phyloP scores from a whole-genome alignment of 2,888 invertebrate species.

The Agrochola lychnidis region DNA sequence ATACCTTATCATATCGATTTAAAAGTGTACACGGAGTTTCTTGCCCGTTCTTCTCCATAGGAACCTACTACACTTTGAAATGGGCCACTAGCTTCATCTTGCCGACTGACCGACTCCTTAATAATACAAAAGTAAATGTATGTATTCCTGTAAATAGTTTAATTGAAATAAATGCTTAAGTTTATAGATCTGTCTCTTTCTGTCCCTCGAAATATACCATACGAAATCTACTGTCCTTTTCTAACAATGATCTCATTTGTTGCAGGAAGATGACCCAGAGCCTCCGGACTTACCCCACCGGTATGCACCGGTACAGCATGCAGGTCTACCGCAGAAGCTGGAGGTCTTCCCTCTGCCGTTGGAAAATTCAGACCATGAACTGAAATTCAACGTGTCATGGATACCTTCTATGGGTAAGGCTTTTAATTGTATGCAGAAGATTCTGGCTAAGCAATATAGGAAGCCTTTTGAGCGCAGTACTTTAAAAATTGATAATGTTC shows the following conservation, averaged over 20 bases:
- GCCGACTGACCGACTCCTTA: too few relatives aligned
- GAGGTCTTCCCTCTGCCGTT: slow-evolving; percentile 76
- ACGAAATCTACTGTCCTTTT: background rate
- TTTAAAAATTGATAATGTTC: background rate
- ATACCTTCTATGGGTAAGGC: slow-evolving; percentile 75
- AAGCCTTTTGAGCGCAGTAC: background rate
- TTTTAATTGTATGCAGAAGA: background rate
- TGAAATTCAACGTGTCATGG: slow-evolving; percentile 86
- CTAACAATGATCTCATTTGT: slow-evolving; percentile 50
- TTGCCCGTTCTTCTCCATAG: too few relatives aligned
- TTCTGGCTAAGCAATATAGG: background rate
- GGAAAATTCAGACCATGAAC: slow-evolving; percentile 79
- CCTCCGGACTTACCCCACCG: slow-evolving; percentile 65
- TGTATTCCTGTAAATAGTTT: too few relatives aligned
- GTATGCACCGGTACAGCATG: slow-evolving; percentile 66
- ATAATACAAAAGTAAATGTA: too few relatives aligned
- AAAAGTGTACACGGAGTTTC: too few relatives aligned
- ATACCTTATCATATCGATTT: too few relatives aligned
- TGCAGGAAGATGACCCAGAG: slow-evolving; percentile 70
- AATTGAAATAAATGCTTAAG: too few relatives aligned
- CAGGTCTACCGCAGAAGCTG: slow-evolving; percentile 76
- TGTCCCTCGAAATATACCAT: background rate
- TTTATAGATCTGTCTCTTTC: background rate
- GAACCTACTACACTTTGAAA: too few relatives aligned
- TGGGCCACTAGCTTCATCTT: too few relatives aligned